Evolutionary conservation across 2,888 invertebrate genomes (phyloP), one percentile per base, ranked within the genome.

Genomic region (Philhelius pedissequus): DNA sequence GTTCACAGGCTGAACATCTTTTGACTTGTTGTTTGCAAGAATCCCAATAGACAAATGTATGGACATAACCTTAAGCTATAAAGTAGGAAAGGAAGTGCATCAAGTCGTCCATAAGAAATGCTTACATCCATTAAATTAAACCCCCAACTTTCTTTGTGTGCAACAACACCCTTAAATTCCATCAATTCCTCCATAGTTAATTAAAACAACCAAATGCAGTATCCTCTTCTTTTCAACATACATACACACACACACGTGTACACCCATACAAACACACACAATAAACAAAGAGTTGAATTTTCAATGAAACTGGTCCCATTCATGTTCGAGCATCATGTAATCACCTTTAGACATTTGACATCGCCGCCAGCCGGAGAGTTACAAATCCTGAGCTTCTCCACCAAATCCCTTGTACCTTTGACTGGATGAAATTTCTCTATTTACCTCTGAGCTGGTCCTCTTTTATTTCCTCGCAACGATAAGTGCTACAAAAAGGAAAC

Each of bases 301-400:
- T 60, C 43, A 32, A 52, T 68, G 62, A 45, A 69, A 77, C 60
- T 50, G 22, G 43, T 52, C 62, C 70, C 69, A 62, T 84, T 84
- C 80, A 84, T 84, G 84, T 80, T 74, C 75, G 70, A 83, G 71
- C 40, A 71, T 25, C 84, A 69, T 84, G 71, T 84, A 80, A 84
- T 84, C 84, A 84, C 80, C 84, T 70, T 58, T 75, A 80, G 80
- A 76, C 84, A 84, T 84, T 84, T 80, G 84, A 80, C 75, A 84
- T 76, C 79, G 75, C 70, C 69, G 69, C 73, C 58, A 56, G 69
- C 43, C 58, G 27, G 69, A 43, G 64, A 62, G 70, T 52, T 64
- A 25, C 52, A 45, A 58, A 60, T 48, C 74, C 15, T 20, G 4
- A 56, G 48, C 68, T 27, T 43, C 43, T 50, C 35, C 66, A 27